A percentile compares a stretch with the other conserved stretches of the same genome.
phyloP scores from a whole-genome alignment of 1,140 invertebrate genomes.

The Zaprionus nigranus region DNA sequence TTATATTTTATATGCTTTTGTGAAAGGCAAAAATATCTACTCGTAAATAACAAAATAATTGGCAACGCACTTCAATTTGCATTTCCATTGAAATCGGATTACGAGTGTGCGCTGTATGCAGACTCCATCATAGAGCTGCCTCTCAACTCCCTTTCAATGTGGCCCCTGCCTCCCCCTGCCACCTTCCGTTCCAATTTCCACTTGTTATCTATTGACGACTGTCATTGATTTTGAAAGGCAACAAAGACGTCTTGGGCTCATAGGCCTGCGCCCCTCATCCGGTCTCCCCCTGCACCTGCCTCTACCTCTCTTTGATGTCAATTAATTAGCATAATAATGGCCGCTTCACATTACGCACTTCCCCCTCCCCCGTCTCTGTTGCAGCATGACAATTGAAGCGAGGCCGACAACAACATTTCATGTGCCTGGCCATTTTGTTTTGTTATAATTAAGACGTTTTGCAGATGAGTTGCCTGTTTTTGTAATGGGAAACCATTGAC shows the following conservation, averaged over 20 bases:
- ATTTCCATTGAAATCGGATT: slow-evolving; percentile 81
- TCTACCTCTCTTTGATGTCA: slow-evolving; percentile 61
- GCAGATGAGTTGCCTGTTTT: slow-evolving; percentile 65
- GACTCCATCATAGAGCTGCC: slow-evolving; percentile 19
- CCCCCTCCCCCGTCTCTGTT: not conserved
- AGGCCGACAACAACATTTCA: slow-evolving; percentile 50
- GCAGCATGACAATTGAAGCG: slow-evolving; percentile 69
- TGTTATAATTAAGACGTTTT: slow-evolving; percentile 74
- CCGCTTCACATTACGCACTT: slow-evolving; percentile 74
- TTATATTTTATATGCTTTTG: slow-evolving; percentile 64
- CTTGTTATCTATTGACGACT: slow-evolving; percentile 52
- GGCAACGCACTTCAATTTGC: slow-evolving; percentile 75
- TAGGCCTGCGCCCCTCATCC: slow-evolving; percentile 1
- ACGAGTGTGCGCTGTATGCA: slow-evolving; percentile 26
- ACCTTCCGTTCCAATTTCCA: not conserved
- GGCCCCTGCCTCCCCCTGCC: not conserved
- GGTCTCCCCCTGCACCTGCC: slow-evolving; percentile 14
- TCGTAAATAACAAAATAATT: slow-evolving; percentile 78
- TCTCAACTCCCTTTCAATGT: not conserved
- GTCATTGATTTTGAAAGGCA: slow-evolving; percentile 50
- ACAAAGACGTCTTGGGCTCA: slow-evolving; percentile 29
- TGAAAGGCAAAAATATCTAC: slow-evolving; percentile 42
- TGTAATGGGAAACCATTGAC: slow-evolving; percentile 72
- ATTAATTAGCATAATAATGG: slow-evolving; percentile 82
- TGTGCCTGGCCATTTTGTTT: slow-evolving; percentile 67